Evolutionary conservation across 92 coral and sea anemone genomes (phyloP).

Genomic region (Zoanthus sociatus): DNA sequence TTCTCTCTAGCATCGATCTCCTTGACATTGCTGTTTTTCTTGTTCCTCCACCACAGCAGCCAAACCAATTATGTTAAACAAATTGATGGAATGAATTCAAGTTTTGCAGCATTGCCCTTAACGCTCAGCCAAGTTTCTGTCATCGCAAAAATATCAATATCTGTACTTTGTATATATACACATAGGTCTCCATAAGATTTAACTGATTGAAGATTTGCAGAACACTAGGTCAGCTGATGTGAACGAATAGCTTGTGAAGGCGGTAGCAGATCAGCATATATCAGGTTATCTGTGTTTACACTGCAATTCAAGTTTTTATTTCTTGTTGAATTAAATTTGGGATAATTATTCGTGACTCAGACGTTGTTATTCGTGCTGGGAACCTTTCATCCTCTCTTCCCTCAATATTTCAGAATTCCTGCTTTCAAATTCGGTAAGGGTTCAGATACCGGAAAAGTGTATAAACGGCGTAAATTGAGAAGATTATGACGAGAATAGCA

Average conservation of each 20-base stretch:
- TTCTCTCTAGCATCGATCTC: too few species aligned
- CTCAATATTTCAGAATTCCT: background rate
- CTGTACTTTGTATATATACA: background rate
- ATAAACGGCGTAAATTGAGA: background rate
- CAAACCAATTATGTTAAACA: constrained; percentile 29
- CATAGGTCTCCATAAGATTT: constrained; percentile 52
- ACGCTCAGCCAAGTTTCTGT: constrained; percentile 59
- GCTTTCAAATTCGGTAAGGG: background rate
- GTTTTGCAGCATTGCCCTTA: constrained; percentile 54
- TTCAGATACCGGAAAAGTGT: background rate
- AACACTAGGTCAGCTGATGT: constrained; percentile 23
- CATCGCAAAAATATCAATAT: constrained; percentile 32
- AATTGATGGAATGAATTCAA: constrained; percentile 56
- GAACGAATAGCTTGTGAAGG: background rate
- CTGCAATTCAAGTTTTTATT: background rate
- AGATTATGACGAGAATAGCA: background rate
- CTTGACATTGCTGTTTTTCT: too few species aligned
- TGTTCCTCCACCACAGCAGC: constrained; percentile 40
- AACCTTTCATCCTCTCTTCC: constrained; percentile 3
- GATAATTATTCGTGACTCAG: background rate
- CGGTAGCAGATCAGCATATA: background rate
- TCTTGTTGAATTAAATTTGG: background rate
- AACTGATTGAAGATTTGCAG: constrained; percentile 47
- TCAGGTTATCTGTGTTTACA: background rate
- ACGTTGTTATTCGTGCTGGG: background rate